A percentile compares a stretch with the other conserved stretches of the same genome.
Conservation (phyloP, 2,888 invertebrate species). For the Fragum fragum region DNA sequence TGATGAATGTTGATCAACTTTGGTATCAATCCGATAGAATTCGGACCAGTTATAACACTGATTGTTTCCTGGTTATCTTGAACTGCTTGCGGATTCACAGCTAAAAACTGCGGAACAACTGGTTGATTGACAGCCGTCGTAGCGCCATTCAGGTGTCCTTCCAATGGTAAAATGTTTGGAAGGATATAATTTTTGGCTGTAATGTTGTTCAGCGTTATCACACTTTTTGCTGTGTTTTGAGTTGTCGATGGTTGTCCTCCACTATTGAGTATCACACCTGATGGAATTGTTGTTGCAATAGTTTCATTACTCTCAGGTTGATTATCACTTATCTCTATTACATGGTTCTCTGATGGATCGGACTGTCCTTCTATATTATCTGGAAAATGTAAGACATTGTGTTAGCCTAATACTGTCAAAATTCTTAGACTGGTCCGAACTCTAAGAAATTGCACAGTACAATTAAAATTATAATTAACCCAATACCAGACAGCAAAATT, state of each 20-base stretch:
- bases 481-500: no score
- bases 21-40: constrained; percentile 50
- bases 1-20: constrained; percentile 56
- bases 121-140: not conserved
- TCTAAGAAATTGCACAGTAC: no score
- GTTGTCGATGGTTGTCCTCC: not conserved
- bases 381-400: not conserved
- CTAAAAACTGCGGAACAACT: constrained; percentile 1
- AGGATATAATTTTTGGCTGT: not conserved
- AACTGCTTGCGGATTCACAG: constrained; percentile 1
- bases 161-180: not conserved
- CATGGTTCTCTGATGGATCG: not conserved
- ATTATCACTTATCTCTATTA: not conserved
- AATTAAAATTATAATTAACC: no score
- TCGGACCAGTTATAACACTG: constrained; percentile 62
- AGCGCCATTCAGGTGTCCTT: constrained; percentile 8
- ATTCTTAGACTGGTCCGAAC: no score
- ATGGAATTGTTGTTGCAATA: not conserved
- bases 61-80: not conserved
- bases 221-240: not conserved
- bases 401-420: no score
- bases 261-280: constrained; percentile 5
- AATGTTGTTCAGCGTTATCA: constrained; percentile 16
- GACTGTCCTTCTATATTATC: not conserved
- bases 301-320: not conserved